Evolutionary conservation across 2,888 invertebrate genomes (phyloP).

Genomic region (Tachina grossa): DNA sequence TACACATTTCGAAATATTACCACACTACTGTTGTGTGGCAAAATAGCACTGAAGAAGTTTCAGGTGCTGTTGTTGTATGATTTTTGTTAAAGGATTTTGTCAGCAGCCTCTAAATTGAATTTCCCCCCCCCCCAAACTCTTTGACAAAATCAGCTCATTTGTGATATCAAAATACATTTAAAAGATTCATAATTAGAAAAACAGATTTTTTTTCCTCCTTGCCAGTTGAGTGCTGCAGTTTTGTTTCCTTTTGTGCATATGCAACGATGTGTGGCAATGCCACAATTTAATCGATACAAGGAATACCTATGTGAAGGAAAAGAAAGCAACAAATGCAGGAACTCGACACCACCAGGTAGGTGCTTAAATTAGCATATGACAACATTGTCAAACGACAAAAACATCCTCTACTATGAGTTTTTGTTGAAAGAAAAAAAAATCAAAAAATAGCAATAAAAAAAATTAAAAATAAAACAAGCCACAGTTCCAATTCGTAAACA

Average conservation of each 20-base stretch:
- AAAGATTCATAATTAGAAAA: slow-evolving; percentile 71
- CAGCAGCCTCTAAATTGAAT: slow-evolving; percentile 38
- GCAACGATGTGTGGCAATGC: slow-evolving; percentile 67
- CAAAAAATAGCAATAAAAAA: background rate
- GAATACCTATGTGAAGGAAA: slow-evolving; percentile 16
- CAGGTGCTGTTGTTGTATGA: background rate
- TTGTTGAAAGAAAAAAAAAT: background rate
- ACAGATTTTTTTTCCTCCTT: slow-evolving; percentile 58
- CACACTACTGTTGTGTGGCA: slow-evolving; percentile 51
- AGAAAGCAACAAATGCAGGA: slow-evolving; percentile 21
- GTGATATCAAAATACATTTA: slow-evolving; percentile 67
- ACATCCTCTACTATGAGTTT: slow-evolving; percentile 51
- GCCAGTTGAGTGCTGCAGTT: background rate
- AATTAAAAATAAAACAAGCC: background rate
- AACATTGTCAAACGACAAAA: slow-evolving; percentile 70
- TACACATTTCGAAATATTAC: slow-evolving; percentile 45
- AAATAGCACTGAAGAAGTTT: slow-evolving; percentile 1
- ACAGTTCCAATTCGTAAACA: background rate
- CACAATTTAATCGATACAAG: slow-evolving; percentile 62
- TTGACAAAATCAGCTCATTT: slow-evolving; percentile 55
- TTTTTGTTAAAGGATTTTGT: slow-evolving; percentile 46
- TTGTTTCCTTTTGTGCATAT: slow-evolving; percentile 17
- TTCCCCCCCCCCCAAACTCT: slow-evolving; percentile 2
- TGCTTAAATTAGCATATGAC: slow-evolving; percentile 72
- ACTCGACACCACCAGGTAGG: slow-evolving; percentile 67